Percentiles rank a stretch among this genome's conserved stretches.
phyloP scores from a whole-genome alignment of 2,888 invertebrate species.

The Pheosia tremula region DNA sequence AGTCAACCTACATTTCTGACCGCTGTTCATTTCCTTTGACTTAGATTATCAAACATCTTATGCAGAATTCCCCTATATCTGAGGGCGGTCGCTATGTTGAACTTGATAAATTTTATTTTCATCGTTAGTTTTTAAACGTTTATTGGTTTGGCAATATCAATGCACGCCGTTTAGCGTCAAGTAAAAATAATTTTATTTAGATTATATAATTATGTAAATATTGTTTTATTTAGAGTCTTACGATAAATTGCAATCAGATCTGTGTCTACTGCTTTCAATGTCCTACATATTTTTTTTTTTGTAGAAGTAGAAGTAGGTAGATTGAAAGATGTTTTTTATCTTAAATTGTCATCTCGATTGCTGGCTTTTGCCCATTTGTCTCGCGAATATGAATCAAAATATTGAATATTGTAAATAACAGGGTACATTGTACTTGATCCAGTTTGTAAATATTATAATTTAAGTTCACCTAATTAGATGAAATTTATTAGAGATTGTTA shows the following conservation, averaged over 20 bases:
- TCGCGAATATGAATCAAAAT: slow-evolving; percentile 18
- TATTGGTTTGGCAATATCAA: slow-evolving; percentile 39
- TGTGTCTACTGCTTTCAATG: neutral
- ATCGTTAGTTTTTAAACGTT: slow-evolving; percentile 24
- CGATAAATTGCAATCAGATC: slow-evolving; percentile 10
- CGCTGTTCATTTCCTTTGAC: slow-evolving; percentile 28
- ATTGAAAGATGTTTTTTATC: neutral
- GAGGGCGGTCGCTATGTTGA: slow-evolving; percentile 28
- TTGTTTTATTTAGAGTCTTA: slow-evolving; percentile 26
- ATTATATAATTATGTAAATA: slow-evolving; percentile 27
- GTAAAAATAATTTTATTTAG: slow-evolving; percentile 32
- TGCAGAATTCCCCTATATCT: slow-evolving; percentile 25
- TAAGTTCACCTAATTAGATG: slow-evolving; percentile 50
- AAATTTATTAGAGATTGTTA: slow-evolving; percentile 60
- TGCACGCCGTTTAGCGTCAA: slow-evolving; percentile 45
- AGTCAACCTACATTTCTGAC: slow-evolving; percentile 17
- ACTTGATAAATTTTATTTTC: slow-evolving; percentile 18
- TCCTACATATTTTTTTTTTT: neutral
- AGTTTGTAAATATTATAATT: slow-evolving; percentile 72
- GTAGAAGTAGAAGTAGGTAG: neutral
- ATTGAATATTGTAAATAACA: slow-evolving; percentile 54
- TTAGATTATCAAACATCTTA: slow-evolving; percentile 21
- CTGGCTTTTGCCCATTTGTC: neutral
- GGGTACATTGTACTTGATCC: slow-evolving; percentile 61
- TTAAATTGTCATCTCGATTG: neutral